Conservation (phyloP, 2,797 vertebrate species). For the Coccyzus lansbergi region DNA sequence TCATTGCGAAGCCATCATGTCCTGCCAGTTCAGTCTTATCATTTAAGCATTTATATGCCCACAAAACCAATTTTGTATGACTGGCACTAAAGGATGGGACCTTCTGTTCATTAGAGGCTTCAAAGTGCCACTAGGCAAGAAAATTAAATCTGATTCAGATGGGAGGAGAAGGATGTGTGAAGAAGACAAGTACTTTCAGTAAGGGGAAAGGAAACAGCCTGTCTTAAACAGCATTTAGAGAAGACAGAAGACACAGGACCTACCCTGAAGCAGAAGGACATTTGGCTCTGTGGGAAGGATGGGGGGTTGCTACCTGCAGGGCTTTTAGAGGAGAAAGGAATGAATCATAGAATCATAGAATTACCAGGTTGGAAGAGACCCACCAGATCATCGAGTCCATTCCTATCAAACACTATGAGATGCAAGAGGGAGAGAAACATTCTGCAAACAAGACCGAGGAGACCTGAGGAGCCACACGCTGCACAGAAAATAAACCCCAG, state of each 20-base stretch:
- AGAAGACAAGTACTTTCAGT: not conserved
- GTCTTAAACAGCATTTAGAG: not conserved
- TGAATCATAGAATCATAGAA: too few relatives aligned
- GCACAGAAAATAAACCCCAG: too few relatives aligned
- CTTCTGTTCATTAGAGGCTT: slow-evolving; percentile 39
- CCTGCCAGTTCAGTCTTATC: slow-evolving; percentile 26
- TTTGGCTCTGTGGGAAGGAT: fast-evolving
- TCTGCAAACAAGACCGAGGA: too few relatives aligned
- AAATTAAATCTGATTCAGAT: slow-evolving; percentile 29
- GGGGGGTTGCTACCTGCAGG: fast-evolving
- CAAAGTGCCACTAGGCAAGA: slow-evolving; percentile 23
- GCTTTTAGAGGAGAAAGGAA: not conserved
- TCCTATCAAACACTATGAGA: too few relatives aligned
- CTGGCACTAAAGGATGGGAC: slow-evolving; percentile 36
- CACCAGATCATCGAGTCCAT: too few relatives aligned
- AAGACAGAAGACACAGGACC: not conserved
- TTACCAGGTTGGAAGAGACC: too few relatives aligned
- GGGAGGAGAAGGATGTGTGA: not conserved
- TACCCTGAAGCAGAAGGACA: not conserved
- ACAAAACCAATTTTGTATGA: not conserved
- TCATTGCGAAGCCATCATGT: slow-evolving; percentile 42
- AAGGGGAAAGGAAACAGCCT: not conserved
- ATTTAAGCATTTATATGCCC: not conserved
- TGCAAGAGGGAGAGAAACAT: not conserved
- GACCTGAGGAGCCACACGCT: fast-evolving